Evolutionary conservation across 2,113 vertebrate species (phyloP), one percentile per base, ranked within the genome.

Genomic region (Paradisaea rubra): DNA sequence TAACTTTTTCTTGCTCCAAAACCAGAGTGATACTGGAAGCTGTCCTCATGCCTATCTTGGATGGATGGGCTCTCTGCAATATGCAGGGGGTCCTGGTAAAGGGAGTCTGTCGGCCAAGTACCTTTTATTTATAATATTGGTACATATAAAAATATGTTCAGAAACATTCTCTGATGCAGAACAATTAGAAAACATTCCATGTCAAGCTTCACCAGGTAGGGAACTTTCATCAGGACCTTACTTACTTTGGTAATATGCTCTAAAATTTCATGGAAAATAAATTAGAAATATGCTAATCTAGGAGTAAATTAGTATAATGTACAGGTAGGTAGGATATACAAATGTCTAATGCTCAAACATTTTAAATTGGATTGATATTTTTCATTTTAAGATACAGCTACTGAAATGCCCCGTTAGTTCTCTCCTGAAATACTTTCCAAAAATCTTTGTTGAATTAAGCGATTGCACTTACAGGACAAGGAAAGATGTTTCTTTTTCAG

Each of bases 1-100:
- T 23, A 66, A 80, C 9, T 7, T 39, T 53, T 80, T 59, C 41
- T 18, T 77, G 39, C 25, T 17, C 16, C 13, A 15, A 60, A 60
- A 73, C 33, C 5, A 63, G 37, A 27, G 27, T 23, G 52, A n/a
- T 86, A 24, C 44, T 12, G 3, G 42, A 37, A 86, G 52, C 64
- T 86, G 35, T 63, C 2, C 1, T 37, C 2, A 0, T 64, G 41
- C 20, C 25, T 49, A 1, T 50, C 35, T 50, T 0, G 0, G 13
- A 13, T 59, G 15, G 49, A 10, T 28, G 54, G 61, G 15, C 54
- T 50, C 20, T 54, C 22, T 37, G n/a, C 66, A 73, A 9, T 37
- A 21, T 15, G 24, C 47, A 86, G 30, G 11, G 37, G 17, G 6
- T 72, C 70, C 66, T 66, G 68, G 19, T 39, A 28, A 49, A 66